Percentiles rank a stretch among this genome's conserved stretches.
Evolutionary conservation across 2,113 vertebrate genomes (phyloP).

Genomic region (Electrona antarctica): DNA sequence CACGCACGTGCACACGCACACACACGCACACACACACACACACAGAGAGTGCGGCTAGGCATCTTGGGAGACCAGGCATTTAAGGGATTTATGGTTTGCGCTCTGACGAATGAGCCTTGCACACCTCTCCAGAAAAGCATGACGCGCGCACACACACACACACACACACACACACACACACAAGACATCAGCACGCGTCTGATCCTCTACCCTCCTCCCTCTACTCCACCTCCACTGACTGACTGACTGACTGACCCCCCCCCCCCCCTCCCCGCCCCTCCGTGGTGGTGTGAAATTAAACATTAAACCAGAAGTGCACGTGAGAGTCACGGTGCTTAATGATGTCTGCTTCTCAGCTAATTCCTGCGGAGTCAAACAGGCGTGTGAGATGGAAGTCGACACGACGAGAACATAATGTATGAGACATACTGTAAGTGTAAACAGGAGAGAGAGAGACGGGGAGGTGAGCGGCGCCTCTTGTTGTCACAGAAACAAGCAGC

Average conservation of each 20-base stretch:
- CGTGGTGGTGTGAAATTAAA: conserved; percentile 63
- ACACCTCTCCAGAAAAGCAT: not conserved
- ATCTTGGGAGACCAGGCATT: too few species aligned
- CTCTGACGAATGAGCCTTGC: not conserved
- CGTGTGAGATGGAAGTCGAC: too few species aligned
- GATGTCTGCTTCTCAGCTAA: conserved; percentile 47
- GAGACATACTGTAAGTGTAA: too few species aligned
- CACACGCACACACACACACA: not conserved
- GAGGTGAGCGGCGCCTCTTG: too few species aligned
- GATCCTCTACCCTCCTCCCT: conserved; percentile 16
- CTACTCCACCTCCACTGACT: not conserved
- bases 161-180: not conserved
- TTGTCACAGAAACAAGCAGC: too few species aligned
- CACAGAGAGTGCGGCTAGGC: not conserved
- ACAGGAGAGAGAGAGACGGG: too few species aligned
- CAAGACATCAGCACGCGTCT: not conserved
- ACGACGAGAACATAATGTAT: too few species aligned
- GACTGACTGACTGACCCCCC: not conserved
- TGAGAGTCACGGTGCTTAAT: conserved; percentile 53
- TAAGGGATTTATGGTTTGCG: not conserved
- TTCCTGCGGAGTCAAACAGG: conserved; percentile 20
- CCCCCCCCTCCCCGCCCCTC: conserved; percentile 25
- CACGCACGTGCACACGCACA: conserved; percentile 5
- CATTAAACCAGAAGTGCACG: conserved; percentile 48
- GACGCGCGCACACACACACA: not conserved